A percentile compares a stretch with the other conserved stretches of the same genome.
phyloP scores from a whole-genome alignment of 2,888 invertebrate species.

The Cheiracanthium punctorium region DNA sequence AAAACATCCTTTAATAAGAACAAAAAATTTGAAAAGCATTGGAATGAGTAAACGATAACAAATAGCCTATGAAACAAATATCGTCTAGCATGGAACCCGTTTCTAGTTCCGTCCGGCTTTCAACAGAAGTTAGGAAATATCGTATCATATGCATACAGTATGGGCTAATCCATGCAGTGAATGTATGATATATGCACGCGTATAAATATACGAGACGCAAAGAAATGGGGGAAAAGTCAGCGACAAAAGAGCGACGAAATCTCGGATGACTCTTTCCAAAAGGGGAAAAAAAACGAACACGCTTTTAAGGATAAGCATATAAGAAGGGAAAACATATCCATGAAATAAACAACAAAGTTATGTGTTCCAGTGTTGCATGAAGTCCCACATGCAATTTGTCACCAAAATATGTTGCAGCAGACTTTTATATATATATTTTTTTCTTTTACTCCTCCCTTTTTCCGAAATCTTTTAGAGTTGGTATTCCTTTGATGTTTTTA shows the following conservation, averaged over 20 bases:
- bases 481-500: conserved; percentile 15
- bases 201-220: background rate
- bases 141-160: conserved; percentile 8
- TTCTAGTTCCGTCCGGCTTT: no score
- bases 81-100: no score
- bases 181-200: no score
- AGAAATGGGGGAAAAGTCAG: conserved; percentile 6
- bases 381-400: conserved; percentile 63
- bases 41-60: no score
- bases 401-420: conserved; percentile 6
- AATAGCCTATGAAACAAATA: no score
- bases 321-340: conserved; percentile 11
- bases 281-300: conserved; percentile 27
- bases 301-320: conserved; percentile 58
- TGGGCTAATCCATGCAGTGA: conserved; percentile 18
- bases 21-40: no score
- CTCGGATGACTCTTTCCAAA: conserved; percentile 29
- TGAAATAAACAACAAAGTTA: conserved; percentile 27
- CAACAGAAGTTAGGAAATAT: background rate
- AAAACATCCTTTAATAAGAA: no score
- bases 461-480: background rate
- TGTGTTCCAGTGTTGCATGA: conserved; percentile 23
- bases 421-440: no score
- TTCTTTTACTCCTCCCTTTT: background rate
- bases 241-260: conserved; percentile 27